These are phyloP conservation scores for Montipora capricornis DNA, from an alignment of 64 coral and sea anemone genomes.

Conservation along the genomic window DNA sequence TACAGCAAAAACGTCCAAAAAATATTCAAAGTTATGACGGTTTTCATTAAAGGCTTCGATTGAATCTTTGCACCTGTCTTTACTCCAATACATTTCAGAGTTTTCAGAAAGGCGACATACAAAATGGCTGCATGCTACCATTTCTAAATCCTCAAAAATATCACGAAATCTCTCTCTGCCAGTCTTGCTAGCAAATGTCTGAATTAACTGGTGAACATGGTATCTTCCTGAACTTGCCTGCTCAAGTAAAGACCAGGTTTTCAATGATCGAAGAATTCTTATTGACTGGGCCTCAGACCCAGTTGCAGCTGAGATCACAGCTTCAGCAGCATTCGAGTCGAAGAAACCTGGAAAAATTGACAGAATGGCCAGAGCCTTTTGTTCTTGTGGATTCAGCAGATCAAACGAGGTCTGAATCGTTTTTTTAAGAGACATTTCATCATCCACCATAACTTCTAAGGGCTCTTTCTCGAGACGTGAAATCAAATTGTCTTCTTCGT, in stretches of 20 bases:
- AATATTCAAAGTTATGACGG: slow-evolving; percentile 54
- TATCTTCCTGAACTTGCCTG: slow-evolving; percentile 28
- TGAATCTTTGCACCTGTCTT: slow-evolving; percentile 54
- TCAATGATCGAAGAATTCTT: slow-evolving; percentile 11
- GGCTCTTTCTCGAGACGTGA: slow-evolving; percentile 21
- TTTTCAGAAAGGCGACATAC: not conserved
- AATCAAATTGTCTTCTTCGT: slow-evolving; percentile 13
- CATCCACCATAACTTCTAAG: slow-evolving; percentile 10
- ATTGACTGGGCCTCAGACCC: not conserved
- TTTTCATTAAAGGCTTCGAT: slow-evolving; percentile 43
- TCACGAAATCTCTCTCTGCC: not conserved
- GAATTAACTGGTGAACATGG: slow-evolving; percentile 61
- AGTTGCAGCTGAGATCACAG: not conserved
- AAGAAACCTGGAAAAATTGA: slow-evolving; percentile 62
- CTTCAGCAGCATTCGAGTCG: slow-evolving; percentile 29
- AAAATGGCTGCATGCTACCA: slow-evolving; percentile 34
- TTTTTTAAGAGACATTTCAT: slow-evolving; percentile 1
- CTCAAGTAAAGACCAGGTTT: slow-evolving; percentile 48
- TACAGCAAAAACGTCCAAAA: not conserved
- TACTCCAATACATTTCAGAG: slow-evolving; percentile 45
- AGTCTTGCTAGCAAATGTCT: slow-evolving; percentile 22
- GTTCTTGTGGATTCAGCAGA: not conserved
- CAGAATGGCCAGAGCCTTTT: slow-evolving; percentile 16
- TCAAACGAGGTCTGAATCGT: slow-evolving; percentile 60
- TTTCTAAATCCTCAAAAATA: not conserved